phyloP scores from a whole-genome alignment of 2,888 invertebrate species.

The Macrophya alboannulata region DNA sequence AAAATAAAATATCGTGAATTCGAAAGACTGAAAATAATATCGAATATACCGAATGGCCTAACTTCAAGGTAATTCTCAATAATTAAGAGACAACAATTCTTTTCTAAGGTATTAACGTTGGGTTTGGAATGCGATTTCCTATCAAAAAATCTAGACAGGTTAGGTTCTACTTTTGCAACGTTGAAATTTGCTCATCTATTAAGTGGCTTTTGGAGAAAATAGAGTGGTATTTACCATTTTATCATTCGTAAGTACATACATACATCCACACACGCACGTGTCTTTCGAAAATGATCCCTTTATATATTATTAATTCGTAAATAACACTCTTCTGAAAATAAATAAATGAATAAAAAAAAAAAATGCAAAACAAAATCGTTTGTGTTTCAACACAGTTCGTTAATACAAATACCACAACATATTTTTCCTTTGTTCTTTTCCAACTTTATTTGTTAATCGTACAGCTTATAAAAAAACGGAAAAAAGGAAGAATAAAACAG shows the following conservation, averaged over 20 bases:
- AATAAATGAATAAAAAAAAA: neutral
- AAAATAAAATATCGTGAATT: neutral
- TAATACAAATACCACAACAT: neutral
- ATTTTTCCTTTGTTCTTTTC: neutral
- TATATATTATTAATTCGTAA: neutral
- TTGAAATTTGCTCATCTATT: slow-evolving; percentile 71
- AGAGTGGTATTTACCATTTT: slow-evolving; percentile 70
- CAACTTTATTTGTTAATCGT: neutral
- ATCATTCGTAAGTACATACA: slow-evolving; percentile 68
- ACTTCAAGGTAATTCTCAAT: slow-evolving; percentile 34
- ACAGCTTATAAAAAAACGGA: neutral
- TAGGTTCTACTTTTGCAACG: slow-evolving; percentile 70
- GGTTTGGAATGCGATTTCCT: slow-evolving; percentile 72
- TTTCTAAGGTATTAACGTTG: slow-evolving; percentile 47
- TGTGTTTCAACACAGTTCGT: neutral
- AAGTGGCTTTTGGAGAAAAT: slow-evolving; percentile 72
- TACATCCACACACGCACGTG: neutral
- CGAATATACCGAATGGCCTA: slow-evolving; percentile 52
- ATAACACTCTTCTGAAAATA: neutral
- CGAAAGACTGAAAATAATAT: neutral
- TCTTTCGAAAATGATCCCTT: neutral
- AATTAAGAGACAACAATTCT: neutral
- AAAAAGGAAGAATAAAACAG: neutral
- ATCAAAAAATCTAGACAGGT: slow-evolving; percentile 70
- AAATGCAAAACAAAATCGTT: neutral